Evolutionary conservation across 2,888 invertebrate species (phyloP), one percentile per base, ranked within the genome.

Genomic region (Drosophila nr. perissopoda): DNA sequence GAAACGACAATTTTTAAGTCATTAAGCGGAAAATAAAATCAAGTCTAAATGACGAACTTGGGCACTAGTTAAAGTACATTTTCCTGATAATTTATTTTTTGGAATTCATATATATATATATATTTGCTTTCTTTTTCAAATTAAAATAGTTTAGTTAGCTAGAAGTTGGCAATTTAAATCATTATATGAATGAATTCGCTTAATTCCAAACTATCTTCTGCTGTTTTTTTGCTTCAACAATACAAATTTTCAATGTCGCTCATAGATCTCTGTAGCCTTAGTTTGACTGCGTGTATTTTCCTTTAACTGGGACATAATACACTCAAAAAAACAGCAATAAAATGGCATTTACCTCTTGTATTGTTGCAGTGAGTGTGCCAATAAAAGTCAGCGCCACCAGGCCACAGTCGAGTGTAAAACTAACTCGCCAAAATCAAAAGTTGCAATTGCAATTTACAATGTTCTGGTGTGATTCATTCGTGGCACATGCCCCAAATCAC

Each of bases 261-360:
- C 42, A 11, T 31, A 31, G 13, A 52, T 34, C 13, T n/a, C 6
- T 48, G 13, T 34, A 25, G 16, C 11, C 16, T 45, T n/a, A 34
- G 13, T 13, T 45, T 7, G n/a, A n/a, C 25, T 42, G 7, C 13
- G 36, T 31, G 31, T 25, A 6, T 38, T 57, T 42, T 16, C 25
- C 56, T 74, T 38, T 16, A 36, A 34, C 53, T 38, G 34, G 4
- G 25, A 29, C 29, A 60, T 61, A 70, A 70, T 62, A 64, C 42
- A 40, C 42, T 64, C 71, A 69, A 84, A 72, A 61, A 61, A 66
- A 49, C 56, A 66, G 51, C 69, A 69, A 65, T 69, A 62, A 80
- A 78, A 68, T 76, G 66, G 67, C 78, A 78, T 86, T 89, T 83
- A 76, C 62, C 48, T 61, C 65, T 66, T 72, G 56, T 48, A n/a